Evolutionary conservation across 1,140 invertebrate species (phyloP).

Genomic region (Apis cerana): DNA sequence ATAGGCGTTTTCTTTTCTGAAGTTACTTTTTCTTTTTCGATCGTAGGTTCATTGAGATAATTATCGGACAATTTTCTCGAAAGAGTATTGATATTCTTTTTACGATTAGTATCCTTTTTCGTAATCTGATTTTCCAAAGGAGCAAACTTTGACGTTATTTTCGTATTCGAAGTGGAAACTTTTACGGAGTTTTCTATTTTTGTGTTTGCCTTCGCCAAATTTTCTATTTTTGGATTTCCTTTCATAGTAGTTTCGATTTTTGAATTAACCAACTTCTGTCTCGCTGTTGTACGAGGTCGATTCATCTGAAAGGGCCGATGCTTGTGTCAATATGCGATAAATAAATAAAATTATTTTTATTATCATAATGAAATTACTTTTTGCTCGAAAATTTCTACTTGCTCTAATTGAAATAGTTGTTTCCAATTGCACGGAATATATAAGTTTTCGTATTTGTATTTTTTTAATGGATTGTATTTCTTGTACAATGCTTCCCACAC

Average conservation of each 20-base stretch:
- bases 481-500: conserved; percentile 73
- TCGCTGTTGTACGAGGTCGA: not conserved
- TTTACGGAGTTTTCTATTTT: not conserved
- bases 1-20: not conserved
- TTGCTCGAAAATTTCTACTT: conserved; percentile 35
- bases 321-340: no score
- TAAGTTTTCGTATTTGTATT: conserved; percentile 41
- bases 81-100: not conserved
- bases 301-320: conserved; percentile 19
- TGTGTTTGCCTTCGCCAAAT: not conserved
- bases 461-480: conserved; percentile 49
- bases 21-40: not conserved
- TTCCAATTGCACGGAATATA: conserved; percentile 64
- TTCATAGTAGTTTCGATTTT: not conserved
- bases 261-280: not conserved
- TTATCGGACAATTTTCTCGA: conserved; percentile 16
- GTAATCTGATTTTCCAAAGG: not conserved
- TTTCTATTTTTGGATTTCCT: not conserved
- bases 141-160: not conserved
- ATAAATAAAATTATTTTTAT: no score
- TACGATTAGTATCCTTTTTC: not conserved
- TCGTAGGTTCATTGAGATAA: not conserved
- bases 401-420: conserved; percentile 57
- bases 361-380: conserved; percentile 11
- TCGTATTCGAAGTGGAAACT: not conserved